These are phyloP conservation scores for Siniperca obscura DNA, from an alignment of 2,797 vertebrate genomes.

Conservation along the genomic window DNA sequence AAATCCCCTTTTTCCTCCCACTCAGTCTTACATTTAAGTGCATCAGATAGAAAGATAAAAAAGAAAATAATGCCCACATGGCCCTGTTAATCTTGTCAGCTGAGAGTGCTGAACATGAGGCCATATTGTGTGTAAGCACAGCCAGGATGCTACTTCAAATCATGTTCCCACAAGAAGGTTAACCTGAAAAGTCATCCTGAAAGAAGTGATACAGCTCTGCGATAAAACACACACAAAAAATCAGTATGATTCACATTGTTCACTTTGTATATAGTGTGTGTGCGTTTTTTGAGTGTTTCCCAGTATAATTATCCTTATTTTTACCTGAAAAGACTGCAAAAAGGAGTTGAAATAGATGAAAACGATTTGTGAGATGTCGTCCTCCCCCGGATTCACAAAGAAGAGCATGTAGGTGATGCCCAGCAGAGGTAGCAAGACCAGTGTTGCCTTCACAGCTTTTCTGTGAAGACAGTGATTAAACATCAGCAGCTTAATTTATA, in stretches of 20 bases:
- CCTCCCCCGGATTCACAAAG: slow-evolving; percentile 96
- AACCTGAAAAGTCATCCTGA: slow-evolving; percentile 13
- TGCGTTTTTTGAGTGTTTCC: not conserved
- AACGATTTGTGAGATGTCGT: slow-evolving; percentile 96
- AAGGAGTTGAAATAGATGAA: slow-evolving; percentile 99
- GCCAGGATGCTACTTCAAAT: slow-evolving; percentile 55
- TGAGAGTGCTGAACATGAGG: slow-evolving; percentile 47
- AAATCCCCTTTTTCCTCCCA: slow-evolving; percentile 24
- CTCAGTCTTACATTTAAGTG: slow-evolving; percentile 19
- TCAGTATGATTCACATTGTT: slow-evolving; percentile 14
- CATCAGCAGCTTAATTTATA: slow-evolving; percentile 19
- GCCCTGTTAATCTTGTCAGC: slow-evolving; percentile 53
- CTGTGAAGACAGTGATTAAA: slow-evolving; percentile 79
- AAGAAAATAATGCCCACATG: slow-evolving; percentile 56
- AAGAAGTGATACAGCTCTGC: slow-evolving; percentile 10
- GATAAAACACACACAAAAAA: slow-evolving; percentile 1
- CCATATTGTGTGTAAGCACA: slow-evolving; percentile 22
- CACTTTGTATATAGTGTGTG: not conserved
- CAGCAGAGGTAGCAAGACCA: slow-evolving; percentile 95
- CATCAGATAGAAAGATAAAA: slow-evolving; percentile 17
- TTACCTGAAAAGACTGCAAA: slow-evolving; percentile 97
- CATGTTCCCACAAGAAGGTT: slow-evolving; percentile 48
- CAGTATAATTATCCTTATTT: slow-evolving; percentile 1
- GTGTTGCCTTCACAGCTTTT: slow-evolving; percentile 96
- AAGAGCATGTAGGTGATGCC: slow-evolving; percentile 99